A percentile compares a stretch with the other conserved stretches of the same genome.
Conservation (phyloP, 2,797 vertebrate species). For the Tenualosa ilisha region DNA sequence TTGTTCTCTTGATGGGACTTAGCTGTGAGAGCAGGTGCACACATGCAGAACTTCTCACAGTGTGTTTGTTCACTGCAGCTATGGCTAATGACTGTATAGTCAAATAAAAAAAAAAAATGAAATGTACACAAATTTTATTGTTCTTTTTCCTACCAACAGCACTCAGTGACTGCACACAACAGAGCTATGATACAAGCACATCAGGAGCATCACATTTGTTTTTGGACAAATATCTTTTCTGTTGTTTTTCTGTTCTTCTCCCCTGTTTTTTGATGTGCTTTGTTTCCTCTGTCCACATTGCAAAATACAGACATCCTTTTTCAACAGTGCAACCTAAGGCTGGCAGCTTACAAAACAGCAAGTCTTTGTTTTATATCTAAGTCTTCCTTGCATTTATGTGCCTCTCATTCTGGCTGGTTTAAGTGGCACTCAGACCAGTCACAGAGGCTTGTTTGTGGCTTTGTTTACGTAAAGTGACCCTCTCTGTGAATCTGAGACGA, state of each 20-base stretch:
- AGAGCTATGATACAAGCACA: too few species aligned
- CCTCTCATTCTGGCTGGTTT: background rate
- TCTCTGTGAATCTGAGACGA: background rate
- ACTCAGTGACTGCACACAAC: too few species aligned
- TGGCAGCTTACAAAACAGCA: background rate
- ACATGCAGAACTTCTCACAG: background rate
- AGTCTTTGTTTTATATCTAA: background rate
- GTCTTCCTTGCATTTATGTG: background rate
- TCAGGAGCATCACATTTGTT: background rate
- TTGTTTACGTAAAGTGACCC: background rate
- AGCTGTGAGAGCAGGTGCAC: conserved; percentile 4
- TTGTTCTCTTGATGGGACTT: background rate
- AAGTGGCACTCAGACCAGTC: conserved; percentile 9
- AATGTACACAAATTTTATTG: too few species aligned
- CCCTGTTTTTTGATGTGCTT: background rate
- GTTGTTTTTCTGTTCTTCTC: background rate
- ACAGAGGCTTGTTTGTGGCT: background rate
- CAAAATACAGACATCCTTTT: too few species aligned
- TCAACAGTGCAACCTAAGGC: too few species aligned
- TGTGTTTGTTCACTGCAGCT: background rate
- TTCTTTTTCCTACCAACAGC: too few species aligned
- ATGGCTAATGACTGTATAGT: too few species aligned
- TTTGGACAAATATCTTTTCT: background rate
- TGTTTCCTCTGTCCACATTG: background rate
- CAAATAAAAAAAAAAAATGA: too few species aligned